Evolutionary conservation across 2,113 vertebrate species (phyloP), one percentile per base, ranked within the genome.

Genomic region (human): DNA sequence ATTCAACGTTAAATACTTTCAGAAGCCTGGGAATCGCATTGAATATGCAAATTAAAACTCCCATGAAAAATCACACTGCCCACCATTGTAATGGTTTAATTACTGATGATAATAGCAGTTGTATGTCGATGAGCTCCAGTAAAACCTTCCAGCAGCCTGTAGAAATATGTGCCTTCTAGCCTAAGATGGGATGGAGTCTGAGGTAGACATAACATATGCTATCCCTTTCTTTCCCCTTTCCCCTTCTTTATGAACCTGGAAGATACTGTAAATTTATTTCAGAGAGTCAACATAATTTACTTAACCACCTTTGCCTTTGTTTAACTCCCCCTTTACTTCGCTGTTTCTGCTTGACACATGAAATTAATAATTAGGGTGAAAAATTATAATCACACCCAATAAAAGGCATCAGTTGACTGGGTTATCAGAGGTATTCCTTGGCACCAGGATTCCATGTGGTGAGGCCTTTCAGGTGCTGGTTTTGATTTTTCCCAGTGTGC

Each of bases 1-100:
- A 97, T 97, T 98, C 84, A 97, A 86, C 55, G 93, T 97, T 97
- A 96, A 98, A 98, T 97, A 96, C 55, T 32, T 97, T 43, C 40
- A 98, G 94, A 84, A 98, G 94, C 75, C 79, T 95, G 94, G 85
- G 94, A 95, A 66, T 96, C 66, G 81, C 27, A 96, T 2, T 94
- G 80, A 94, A 94, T 89, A 98, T 90, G 90, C 68, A 97, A 97
- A 98, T 98, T 87, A 78, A 40, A 83, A 38, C 35, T 84, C 86
- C 30, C 16, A 27, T 90, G 89, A 97, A 97, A 95, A 95, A 95
- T 95, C 81, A 68, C 48, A 82, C 48, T 95, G 94, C 93, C 96
- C 97, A 97, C 70, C 76, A 90, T 73, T 89, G 87, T 89, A 98
- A 95, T 96, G 89, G 8, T 96, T 96, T 92, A 57, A 83, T 93